A percentile compares a stretch with the other conserved stretches of the same genome.
Evolutionary conservation across 2,797 vertebrate species (phyloP).

Genomic region (Vespertilio murinus): DNA sequence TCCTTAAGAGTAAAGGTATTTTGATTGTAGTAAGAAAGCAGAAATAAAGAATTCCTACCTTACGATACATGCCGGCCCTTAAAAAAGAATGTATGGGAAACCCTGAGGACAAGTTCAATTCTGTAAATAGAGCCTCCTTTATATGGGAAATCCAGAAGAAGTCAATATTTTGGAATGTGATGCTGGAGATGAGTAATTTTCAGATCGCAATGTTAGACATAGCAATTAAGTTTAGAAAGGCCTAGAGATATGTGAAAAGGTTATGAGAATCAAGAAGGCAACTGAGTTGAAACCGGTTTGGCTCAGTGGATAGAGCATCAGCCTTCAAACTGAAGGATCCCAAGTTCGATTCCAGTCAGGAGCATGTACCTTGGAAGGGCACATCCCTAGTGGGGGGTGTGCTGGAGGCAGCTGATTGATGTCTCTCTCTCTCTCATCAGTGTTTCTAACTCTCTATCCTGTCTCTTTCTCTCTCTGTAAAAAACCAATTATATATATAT

Average conservation of each 20-base stretch:
- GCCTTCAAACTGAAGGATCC: too few species aligned
- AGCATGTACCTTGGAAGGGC: too few species aligned
- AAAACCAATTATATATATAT: too few species aligned
- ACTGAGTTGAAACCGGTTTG: too few species aligned
- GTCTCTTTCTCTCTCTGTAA: too few species aligned
- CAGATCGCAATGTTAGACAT: not conserved
- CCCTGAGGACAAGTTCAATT: not conserved
- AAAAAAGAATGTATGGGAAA: not conserved
- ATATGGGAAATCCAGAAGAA: not conserved
- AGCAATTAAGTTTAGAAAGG: not conserved
- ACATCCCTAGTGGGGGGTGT: too few species aligned
- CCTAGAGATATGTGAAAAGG: not conserved
- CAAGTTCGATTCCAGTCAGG: too few species aligned
- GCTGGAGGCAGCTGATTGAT: too few species aligned
- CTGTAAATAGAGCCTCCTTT: not conserved
- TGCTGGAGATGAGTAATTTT: not conserved
- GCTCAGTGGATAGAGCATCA: too few species aligned
- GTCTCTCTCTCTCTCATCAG: too few species aligned
- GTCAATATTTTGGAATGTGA: not conserved
- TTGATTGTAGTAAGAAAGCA: slow-evolving; percentile 23
- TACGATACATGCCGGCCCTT: not conserved
- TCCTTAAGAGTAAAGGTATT: not conserved
- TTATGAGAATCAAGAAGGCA: not conserved
- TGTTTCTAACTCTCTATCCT: too few species aligned
- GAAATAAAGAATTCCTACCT: not conserved